Conservation (phyloP, 2,113 vertebrate genomes). For the Bos javanicus region DNA sequence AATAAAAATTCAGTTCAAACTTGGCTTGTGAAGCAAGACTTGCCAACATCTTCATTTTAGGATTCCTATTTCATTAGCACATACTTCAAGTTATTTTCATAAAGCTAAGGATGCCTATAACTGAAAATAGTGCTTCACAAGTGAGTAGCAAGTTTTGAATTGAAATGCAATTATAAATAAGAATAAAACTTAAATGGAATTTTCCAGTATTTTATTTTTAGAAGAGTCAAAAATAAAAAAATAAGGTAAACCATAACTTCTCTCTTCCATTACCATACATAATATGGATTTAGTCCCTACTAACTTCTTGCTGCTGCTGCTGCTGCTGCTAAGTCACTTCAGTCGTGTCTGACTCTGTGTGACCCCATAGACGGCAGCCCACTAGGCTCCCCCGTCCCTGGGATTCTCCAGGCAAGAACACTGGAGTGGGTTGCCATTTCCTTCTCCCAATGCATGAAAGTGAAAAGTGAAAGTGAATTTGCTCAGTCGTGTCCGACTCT, state of each 20-base stretch:
- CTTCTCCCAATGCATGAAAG: too few relatives aligned
- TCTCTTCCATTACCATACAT: neutral
- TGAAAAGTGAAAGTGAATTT: too few relatives aligned
- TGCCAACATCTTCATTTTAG: neutral
- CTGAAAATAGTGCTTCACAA: neutral
- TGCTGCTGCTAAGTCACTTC: too few relatives aligned
- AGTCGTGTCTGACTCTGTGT: too few relatives aligned
- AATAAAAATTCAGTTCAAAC: conserved; percentile 18
- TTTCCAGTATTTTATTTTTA: conserved; percentile 11
- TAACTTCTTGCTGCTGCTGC: neutral
- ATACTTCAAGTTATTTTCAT: neutral
- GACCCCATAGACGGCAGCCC: too few relatives aligned
- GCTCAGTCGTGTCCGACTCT: too few relatives aligned
- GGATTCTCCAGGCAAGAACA: too few relatives aligned
- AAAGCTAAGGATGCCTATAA: neutral
- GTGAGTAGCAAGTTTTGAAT: neutral
- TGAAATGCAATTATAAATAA: neutral
- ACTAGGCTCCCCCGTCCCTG: too few relatives aligned
- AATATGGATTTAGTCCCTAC: neutral
- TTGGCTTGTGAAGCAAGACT: neutral
- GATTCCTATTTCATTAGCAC: conserved; percentile 14
- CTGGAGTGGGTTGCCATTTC: too few relatives aligned
- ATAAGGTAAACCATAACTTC: conserved; percentile 8
- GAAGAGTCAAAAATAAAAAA: conserved; percentile 23
- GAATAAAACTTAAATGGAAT: conserved; percentile 10